Conservation (phyloP, 2,888 invertebrate genomes). For the Phragmatobia fuliginosa region DNA sequence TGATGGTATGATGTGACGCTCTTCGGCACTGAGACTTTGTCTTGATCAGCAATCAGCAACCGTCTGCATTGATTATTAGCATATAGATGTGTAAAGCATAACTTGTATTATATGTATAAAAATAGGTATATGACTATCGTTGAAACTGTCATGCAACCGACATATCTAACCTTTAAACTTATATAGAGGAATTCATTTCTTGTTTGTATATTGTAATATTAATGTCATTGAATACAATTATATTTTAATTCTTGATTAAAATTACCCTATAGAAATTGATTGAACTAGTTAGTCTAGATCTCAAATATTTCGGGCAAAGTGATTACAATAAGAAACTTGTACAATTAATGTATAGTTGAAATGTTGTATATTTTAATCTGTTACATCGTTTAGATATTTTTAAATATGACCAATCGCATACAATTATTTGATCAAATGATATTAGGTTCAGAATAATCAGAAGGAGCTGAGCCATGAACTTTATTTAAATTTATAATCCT, state of each 20-base stretch:
- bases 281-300: not conserved
- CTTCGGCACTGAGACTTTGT: not conserved
- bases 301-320: not conserved
- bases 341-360: not conserved
- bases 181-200: slow-evolving; percentile 12
- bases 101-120: not conserved
- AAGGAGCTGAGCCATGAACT: not conserved
- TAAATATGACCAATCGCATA: not conserved
- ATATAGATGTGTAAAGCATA: not conserved
- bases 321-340: not conserved
- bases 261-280: not conserved
- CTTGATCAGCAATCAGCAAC: not conserved
- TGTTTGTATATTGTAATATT: slow-evolving; percentile 6
- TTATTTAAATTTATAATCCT: not conserved
- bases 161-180: slow-evolving; percentile 31
- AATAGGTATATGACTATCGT: not conserved
- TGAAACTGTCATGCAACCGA: not conserved
- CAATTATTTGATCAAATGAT: not conserved
- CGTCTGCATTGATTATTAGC: not conserved
- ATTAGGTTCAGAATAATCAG: not conserved
- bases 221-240: slow-evolving; percentile 33
- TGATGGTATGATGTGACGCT: too few relatives aligned
- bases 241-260: not conserved
- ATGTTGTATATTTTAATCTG: not conserved
- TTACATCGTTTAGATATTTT: not conserved